These are phyloP conservation scores for Hiodon tergisus DNA, from an alignment of 2,113 vertebrate species.

Conservation along the genomic window DNA sequence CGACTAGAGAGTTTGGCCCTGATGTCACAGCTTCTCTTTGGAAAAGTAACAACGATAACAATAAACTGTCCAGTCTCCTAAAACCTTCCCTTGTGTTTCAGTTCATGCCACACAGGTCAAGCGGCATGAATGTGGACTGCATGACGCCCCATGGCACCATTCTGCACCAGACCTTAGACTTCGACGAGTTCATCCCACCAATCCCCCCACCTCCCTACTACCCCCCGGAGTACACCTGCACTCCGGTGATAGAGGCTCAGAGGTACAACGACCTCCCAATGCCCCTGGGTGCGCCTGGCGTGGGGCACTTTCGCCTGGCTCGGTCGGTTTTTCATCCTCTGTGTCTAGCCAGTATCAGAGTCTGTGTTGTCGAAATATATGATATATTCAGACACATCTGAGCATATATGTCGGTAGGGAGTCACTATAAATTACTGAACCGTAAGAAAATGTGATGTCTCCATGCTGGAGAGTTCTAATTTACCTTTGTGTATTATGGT, in stretches of 20 bases:
- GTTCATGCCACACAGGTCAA: slow-evolving; percentile 88
- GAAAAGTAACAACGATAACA: not conserved
- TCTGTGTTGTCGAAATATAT: not conserved
- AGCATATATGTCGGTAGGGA: too few relatives aligned
- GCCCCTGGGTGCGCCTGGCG: not conserved
- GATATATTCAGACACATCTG: too few relatives aligned
- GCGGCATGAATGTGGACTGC: slow-evolving; percentile 75
- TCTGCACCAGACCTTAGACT: slow-evolving; percentile 89
- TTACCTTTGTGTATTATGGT: slow-evolving; percentile 7
- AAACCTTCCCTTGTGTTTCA: slow-evolving; percentile 49
- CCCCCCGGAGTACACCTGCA: slow-evolving; percentile 91
- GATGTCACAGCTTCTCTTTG: not conserved
- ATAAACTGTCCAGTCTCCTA: not conserved
- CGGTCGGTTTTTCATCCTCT: not conserved
- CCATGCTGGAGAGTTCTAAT: slow-evolving; percentile 48
- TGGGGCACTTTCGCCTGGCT: not conserved
- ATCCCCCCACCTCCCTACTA: slow-evolving; percentile 95
- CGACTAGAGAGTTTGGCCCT: not conserved
- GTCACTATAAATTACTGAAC: too few relatives aligned
- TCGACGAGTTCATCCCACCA: slow-evolving; percentile 93
- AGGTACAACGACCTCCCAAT: slow-evolving; percentile 58
- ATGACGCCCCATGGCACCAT: slow-evolving; percentile 84
- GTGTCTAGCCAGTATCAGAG: not conserved
- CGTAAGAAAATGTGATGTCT: not conserved
- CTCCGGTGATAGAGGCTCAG: slow-evolving; percentile 76